These are phyloP conservation scores for Minunthozetes semirufus DNA, from an alignment of 2,888 invertebrate genomes.

Conservation along the genomic window DNA sequence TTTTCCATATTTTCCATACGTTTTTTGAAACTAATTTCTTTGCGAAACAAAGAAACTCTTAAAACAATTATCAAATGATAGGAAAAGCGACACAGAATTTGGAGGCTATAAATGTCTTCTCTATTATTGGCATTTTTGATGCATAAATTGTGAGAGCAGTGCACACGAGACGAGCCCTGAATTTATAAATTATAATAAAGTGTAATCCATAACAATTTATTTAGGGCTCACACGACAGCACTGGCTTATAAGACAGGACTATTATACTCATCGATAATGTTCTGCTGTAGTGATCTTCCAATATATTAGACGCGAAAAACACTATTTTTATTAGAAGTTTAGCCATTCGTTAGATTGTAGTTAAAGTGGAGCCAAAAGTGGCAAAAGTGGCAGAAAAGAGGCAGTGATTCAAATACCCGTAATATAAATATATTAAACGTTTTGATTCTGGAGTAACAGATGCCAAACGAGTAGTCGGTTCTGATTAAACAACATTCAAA, in stretches of 20 bases:
- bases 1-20: background rate
- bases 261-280: background rate
- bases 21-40: background rate
- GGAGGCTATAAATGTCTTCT: background rate
- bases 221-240: background rate
- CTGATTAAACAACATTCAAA: background rate
- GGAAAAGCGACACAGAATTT: background rate
- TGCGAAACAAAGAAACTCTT: background rate
- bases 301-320: background rate
- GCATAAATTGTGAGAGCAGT: background rate
- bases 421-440: background rate
- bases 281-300: background rate
- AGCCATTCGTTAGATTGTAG: too few species aligned
- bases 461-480: background rate
- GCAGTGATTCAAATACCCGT: background rate
- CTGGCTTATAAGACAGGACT: background rate
- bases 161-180: background rate
- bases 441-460: background rate
- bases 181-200: background rate
- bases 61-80: background rate
- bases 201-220: slow-evolving; percentile 10
- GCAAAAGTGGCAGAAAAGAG: background rate
- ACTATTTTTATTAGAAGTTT: too few species aligned
- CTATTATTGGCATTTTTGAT: slow-evolving; percentile 12
- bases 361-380: background rate